Percentiles rank a stretch among this genome's conserved stretches.
These are phyloP conservation scores for Melieria crassipennis DNA, from an alignment of 2,888 invertebrate genomes.

Conservation along the genomic window DNA sequence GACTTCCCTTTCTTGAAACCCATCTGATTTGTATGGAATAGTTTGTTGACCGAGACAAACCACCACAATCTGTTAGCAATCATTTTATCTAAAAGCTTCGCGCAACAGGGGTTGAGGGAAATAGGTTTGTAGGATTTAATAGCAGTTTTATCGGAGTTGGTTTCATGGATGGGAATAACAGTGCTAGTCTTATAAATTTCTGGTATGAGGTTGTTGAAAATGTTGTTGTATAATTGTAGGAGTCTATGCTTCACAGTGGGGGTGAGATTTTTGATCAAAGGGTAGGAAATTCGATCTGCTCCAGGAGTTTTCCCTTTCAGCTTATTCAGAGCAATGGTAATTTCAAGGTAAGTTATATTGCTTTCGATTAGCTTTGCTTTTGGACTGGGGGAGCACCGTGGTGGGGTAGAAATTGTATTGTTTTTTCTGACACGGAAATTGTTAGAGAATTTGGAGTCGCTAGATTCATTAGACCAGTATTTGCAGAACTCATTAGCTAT, in stretches of 20 bases:
- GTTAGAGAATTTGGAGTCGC: conserved; percentile 12
- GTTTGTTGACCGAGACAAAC: neutral
- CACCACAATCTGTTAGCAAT: conserved; percentile 2
- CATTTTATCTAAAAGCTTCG: conserved; percentile 25
- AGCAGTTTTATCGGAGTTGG: conserved; percentile 29
- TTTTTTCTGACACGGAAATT: conserved; percentile 19
- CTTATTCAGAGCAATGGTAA: conserved; percentile 15
- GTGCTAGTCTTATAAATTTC: neutral
- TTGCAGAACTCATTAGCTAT: conserved; percentile 7
- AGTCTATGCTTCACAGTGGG: neutral
- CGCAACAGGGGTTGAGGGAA: conserved; percentile 34
- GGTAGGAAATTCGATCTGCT: conserved; percentile 25
- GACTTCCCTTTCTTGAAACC: too few species aligned
- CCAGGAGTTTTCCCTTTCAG: conserved; percentile 29
- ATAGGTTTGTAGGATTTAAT: conserved; percentile 39
- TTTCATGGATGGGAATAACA: neutral
- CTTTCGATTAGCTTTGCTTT: conserved; percentile 12
- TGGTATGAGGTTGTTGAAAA: neutral
- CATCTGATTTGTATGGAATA: neutral
- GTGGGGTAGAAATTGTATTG: neutral
- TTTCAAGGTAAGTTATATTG: neutral
- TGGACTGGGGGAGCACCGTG: neutral
- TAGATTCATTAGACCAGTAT: conserved; percentile 8
- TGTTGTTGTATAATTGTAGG: neutral
- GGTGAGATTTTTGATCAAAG: neutral